Evolutionary conservation across 1,140 invertebrate genomes (phyloP).

Genomic region (Helicorthomorpha holstii): DNA sequence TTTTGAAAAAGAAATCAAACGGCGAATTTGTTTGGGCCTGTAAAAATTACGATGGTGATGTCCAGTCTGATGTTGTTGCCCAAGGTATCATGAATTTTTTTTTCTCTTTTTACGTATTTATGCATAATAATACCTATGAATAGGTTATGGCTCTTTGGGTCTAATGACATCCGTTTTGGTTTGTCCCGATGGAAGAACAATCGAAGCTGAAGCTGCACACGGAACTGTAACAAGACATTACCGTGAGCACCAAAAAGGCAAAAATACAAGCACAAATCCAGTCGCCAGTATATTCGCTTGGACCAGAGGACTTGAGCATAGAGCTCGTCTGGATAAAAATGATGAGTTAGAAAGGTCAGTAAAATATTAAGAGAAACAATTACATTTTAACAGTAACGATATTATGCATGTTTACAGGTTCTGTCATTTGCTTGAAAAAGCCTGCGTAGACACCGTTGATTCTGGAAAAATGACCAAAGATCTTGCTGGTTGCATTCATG

Average conservation of each 20-base stretch:
- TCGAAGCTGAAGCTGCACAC: conserved; percentile 81
- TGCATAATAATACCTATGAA: background rate
- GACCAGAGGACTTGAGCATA: conserved; percentile 65
- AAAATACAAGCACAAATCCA: conserved; percentile 72
- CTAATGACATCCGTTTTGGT: conserved; percentile 85
- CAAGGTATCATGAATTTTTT: conserved; percentile 45
- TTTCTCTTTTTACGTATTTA: conserved; percentile 1
- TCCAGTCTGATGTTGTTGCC: conserved; percentile 74
- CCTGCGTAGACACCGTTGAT: conserved; percentile 73
- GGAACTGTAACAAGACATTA: conserved; percentile 83
- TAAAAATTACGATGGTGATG: conserved; percentile 85
- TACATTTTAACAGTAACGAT: background rate
- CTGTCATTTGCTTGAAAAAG: conserved; percentile 37
- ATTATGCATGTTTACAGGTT: conserved; percentile 27
- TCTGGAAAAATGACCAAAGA: conserved; percentile 83
- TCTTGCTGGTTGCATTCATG: conserved; percentile 72
- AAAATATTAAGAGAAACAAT: background rate
- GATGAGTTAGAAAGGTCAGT: conserved; percentile 40
- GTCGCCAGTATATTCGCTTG: conserved; percentile 86
- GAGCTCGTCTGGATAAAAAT: conserved; percentile 64
- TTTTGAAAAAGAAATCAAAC: too few species aligned
- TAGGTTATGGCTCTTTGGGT: conserved; percentile 49
- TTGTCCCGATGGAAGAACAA: conserved; percentile 77
- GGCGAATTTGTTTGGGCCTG: conserved; percentile 85
- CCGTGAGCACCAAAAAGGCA: conserved; percentile 58